phyloP scores from a whole-genome alignment of 1,140 invertebrate species.

The Ceratosolen solmsi region DNA sequence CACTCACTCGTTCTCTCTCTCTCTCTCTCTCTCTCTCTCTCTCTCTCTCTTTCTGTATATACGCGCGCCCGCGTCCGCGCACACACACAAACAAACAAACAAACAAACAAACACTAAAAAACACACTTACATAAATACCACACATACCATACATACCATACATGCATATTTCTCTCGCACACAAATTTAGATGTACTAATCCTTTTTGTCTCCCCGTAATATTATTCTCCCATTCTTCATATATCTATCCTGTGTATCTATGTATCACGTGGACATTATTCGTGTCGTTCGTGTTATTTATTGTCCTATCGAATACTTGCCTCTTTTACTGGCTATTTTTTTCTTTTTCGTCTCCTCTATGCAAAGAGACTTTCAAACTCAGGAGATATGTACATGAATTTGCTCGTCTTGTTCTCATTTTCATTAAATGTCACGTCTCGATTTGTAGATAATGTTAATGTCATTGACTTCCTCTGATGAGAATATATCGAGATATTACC shows the following conservation, averaged over 20 bases:
- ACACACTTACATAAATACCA: too few relatives aligned
- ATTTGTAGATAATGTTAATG: neutral
- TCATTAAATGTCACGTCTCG: neutral
- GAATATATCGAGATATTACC: neutral
- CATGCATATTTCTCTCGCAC: too few relatives aligned
- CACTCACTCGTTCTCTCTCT: too few relatives aligned
- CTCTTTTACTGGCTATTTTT: neutral
- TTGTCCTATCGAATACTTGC: neutral
- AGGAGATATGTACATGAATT: neutral
- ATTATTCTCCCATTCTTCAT: constrained; percentile 2
- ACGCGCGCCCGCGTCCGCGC: neutral
- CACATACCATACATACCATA: too few relatives aligned
- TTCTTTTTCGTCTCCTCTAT: neutral
- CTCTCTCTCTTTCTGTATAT: too few relatives aligned
- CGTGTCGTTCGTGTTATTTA: neutral
- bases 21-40: neutral
- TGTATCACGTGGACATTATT: neutral
- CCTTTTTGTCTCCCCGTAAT: neutral
- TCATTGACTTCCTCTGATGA: neutral
- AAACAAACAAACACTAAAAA: too few relatives aligned
- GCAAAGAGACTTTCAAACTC: neutral
- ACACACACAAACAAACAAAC: neutral
- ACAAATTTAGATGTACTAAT: neutral
- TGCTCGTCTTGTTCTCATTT: neutral
- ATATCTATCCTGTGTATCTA: neutral